These are phyloP conservation scores for Danionella dracula DNA, from an alignment of 2,797 vertebrate genomes.

Conservation along the genomic window DNA sequence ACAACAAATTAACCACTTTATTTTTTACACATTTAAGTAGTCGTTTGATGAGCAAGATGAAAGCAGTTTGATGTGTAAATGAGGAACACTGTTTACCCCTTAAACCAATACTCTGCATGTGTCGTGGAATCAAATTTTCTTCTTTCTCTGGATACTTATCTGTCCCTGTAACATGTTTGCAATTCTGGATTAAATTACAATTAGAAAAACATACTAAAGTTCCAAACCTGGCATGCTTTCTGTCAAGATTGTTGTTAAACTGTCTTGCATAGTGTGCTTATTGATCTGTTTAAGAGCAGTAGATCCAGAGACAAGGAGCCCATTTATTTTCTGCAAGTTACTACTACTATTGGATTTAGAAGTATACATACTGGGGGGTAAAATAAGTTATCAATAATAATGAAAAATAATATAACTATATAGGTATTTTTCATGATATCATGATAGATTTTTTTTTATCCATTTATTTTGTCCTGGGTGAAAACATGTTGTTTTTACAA, in stretches of 20 bases:
- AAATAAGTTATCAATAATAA: too few relatives aligned
- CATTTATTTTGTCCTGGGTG: too few relatives aligned
- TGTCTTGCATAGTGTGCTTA: slow-evolving; percentile 2
- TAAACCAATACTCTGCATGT: not conserved
- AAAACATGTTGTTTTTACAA: too few relatives aligned
- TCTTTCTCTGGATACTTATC: not conserved
- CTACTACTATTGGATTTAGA: too few relatives aligned
- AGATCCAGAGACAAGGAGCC: not conserved
- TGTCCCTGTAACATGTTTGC: not conserved
- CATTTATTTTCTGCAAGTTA: too few relatives aligned
- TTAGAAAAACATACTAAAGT: too few relatives aligned
- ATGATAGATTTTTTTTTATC: too few relatives aligned
- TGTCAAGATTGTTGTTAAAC: not conserved
- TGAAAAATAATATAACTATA: too few relatives aligned
- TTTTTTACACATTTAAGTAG: slow-evolving; percentile 18
- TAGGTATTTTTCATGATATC: too few relatives aligned
- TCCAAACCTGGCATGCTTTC: not conserved
- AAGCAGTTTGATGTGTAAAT: slow-evolving; percentile 30
- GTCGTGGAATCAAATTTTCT: not conserved
- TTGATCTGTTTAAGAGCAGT: not conserved
- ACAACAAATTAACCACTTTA: not conserved
- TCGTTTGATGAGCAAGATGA: slow-evolving; percentile 30
- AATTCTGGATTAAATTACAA: too few relatives aligned
- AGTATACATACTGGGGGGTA: too few relatives aligned
- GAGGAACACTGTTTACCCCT: slow-evolving; percentile 1